Percentiles rank a stretch among this genome's conserved stretches.
phyloP scores from a whole-genome alignment of 2,797 vertebrate genomes.

The Malurus leucopterus region DNA sequence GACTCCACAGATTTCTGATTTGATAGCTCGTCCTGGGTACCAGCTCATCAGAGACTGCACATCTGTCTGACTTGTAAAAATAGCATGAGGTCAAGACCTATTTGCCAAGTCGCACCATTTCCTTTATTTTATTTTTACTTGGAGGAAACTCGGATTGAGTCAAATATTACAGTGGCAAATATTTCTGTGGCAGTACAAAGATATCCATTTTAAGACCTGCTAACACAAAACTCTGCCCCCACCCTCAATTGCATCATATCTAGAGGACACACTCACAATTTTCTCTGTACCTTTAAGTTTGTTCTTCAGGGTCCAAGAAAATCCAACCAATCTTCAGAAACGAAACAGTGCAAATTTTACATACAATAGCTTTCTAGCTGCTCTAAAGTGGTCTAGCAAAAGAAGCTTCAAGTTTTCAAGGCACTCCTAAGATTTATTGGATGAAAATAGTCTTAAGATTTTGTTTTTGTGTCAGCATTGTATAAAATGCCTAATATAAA shows the following conservation, averaged over 20 bases:
- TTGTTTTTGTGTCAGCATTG: background rate
- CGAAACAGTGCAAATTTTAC: background rate
- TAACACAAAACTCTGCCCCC: background rate
- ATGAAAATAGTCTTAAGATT: background rate
- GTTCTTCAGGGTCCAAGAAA: background rate
- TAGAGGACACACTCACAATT: background rate
- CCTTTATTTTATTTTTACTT: slow-evolving; percentile 56
- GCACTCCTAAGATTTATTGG: background rate
- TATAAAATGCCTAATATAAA: background rate
- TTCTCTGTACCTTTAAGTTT: slow-evolving; percentile 15
- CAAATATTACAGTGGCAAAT: slow-evolving; percentile 44
- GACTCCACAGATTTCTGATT: slow-evolving; percentile 62
- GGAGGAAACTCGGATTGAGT: slow-evolving; percentile 50
- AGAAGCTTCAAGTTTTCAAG: background rate
- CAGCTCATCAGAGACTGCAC: slow-evolving; percentile 46
- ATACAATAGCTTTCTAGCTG: background rate
- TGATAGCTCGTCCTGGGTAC: slow-evolving; percentile 53
- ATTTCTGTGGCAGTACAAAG: slow-evolving; percentile 1
- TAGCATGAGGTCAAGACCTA: slow-evolving; percentile 62
- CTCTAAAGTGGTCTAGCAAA: background rate
- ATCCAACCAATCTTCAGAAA: background rate
- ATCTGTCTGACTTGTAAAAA: slow-evolving; percentile 71
- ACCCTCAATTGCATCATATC: background rate
- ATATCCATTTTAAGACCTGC: slow-evolving; percentile 14
- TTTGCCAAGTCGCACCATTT: slow-evolving; percentile 47